These are phyloP conservation scores for Pyrgus malvae DNA, from an alignment of 2,888 invertebrate species.

Conservation along the genomic window DNA sequence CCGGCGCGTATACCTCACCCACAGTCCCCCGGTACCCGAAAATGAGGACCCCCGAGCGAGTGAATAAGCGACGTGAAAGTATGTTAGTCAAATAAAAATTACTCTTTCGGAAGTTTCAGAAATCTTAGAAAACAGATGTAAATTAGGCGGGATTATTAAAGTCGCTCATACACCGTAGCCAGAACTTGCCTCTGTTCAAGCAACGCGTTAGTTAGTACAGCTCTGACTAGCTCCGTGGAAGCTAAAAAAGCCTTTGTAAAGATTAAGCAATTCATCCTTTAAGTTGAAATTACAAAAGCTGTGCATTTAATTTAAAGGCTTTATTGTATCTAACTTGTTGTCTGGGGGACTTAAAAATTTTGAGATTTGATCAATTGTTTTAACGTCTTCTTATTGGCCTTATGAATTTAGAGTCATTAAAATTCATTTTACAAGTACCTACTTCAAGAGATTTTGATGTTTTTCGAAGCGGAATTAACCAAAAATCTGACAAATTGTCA, in stretches of 20 bases:
- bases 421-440: not conserved
- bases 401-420: not conserved
- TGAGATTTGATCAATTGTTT: slow-evolving; percentile 13
- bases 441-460: slow-evolving; percentile 11
- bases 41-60: not conserved
- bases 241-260: not conserved
- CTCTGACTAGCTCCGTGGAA: not conserved
- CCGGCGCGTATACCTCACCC: no score
- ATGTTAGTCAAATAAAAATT: not conserved
- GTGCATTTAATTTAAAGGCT: not conserved
- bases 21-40: no score
- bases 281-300: not conserved
- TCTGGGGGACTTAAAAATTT: slow-evolving; percentile 9
- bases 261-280: not conserved
- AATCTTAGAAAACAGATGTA: not conserved
- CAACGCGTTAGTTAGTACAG: not conserved
- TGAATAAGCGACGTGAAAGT: not conserved
- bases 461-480: not conserved
- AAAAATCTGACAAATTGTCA: not conserved
- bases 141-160: not conserved
- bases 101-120: not conserved
- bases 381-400: slow-evolving; percentile 21
- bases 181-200: not conserved
- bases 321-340: not conserved
- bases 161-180: not conserved